Evolutionary conservation across 2,797 vertebrate genomes (phyloP).

Genomic region (Capromys pilorides): DNA sequence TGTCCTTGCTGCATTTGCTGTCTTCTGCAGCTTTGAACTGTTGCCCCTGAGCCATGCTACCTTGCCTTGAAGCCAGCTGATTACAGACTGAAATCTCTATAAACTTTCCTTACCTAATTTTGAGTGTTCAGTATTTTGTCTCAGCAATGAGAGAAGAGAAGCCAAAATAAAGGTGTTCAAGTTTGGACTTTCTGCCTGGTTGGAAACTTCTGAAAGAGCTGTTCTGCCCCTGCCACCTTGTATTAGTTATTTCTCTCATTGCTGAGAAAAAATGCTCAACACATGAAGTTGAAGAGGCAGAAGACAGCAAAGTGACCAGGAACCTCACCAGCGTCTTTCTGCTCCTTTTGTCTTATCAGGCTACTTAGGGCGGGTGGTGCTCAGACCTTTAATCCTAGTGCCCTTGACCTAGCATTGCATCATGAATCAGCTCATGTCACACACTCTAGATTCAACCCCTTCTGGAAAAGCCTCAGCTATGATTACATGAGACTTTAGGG

Average conservation of each 20-base stretch:
- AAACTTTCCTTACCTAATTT: too few relatives aligned
- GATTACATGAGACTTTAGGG: not conserved
- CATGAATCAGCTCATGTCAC: not conserved
- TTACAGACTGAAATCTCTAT: too few relatives aligned
- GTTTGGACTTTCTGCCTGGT: not conserved
- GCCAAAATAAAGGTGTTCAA: not conserved
- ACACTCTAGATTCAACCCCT: not conserved
- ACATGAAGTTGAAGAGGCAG: not conserved
- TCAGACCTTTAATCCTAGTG: not conserved
- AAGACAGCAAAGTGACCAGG: not conserved
- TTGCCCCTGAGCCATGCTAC: too few relatives aligned
- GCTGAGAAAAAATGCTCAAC: not conserved
- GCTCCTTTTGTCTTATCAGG: not conserved
- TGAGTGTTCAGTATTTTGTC: too few relatives aligned
- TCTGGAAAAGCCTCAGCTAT: not conserved
- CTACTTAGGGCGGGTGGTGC: not conserved
- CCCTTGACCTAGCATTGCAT: not conserved
- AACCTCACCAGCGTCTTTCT: not conserved
- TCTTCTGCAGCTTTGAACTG: too few relatives aligned
- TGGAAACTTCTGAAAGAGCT: not conserved
- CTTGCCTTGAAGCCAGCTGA: too few relatives aligned
- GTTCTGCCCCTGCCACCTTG: too few relatives aligned
- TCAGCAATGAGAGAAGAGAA: too few relatives aligned
- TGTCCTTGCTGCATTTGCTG: too few relatives aligned
- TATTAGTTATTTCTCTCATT: not conserved